Base-by-base conservation (phyloP, 2,113 vertebrate species). In the Falco punctatus region DNA sequence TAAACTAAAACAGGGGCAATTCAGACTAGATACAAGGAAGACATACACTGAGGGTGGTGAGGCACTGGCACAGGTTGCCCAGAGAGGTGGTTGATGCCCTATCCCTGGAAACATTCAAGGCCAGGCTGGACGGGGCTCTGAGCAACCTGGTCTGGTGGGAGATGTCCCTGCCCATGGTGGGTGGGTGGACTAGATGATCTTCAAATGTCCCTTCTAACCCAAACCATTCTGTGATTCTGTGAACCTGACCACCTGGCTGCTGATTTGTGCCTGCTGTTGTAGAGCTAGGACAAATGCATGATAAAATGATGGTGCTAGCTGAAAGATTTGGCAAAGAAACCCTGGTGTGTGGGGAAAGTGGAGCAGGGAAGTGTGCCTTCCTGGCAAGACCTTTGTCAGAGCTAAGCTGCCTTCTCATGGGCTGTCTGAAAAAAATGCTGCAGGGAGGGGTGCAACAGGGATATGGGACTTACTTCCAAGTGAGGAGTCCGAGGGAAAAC, bases 231-330 rank as follows among this genome's bases (percentile, higher is more conserved):
- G 8, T 11, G 42, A 28, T 35, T 48, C 54, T 17, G 0, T 15
- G 20, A 27, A 18, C 6, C 38, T 49, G 57, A 14, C 16, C 46
- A 17, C n/a, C 33, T 18, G 40, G 27, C 51, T 54, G 30, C 23
- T 15, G 30, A 23, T 88, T 38, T 24, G 35, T 38, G 20, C 30
- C 21, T 7, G 46, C 17, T 44, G 13, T 7, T 49, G 51, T 19
- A 12, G 16, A 59, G 10, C 33, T 4, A 4, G 44, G 17, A 15
- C 3, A 55, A 49, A 49, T 7, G 18, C 17, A 5, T 1, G 1
- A 21, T 42, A 40, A 71, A 71, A 55, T 2, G 2, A 14, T 32
- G 33, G 5, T 9, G 16, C 14, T 20, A 22, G 5, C 27, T 55
- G 46, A 38, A 77, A 59, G 35, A 28, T 23, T 7, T 13, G 11